These are phyloP conservation scores for Sciurus niger DNA, from an alignment of 2,113 vertebrate genomes.

Conservation along the genomic window DNA sequence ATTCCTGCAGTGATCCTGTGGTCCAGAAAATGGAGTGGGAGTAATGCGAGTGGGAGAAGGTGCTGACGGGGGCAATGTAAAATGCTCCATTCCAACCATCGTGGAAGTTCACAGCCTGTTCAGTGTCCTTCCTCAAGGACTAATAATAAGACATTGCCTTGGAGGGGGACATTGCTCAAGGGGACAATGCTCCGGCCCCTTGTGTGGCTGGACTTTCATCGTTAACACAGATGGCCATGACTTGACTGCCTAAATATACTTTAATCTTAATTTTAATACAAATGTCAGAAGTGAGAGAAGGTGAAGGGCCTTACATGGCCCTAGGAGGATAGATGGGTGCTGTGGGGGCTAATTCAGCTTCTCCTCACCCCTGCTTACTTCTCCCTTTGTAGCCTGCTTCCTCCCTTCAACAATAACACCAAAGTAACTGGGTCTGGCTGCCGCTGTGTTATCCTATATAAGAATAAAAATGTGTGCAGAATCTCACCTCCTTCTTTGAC, in stretches of 20 bases:
- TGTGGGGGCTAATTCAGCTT: background rate
- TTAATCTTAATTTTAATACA: background rate
- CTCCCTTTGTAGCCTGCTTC: background rate
- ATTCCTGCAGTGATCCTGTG: background rate
- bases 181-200: background rate
- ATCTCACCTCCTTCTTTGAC: background rate
- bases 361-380: background rate
- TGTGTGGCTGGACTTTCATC: background rate
- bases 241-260: background rate
- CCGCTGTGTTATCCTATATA: background rate
- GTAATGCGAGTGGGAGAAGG: rapidly evolving
- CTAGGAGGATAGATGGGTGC: background rate
- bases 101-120: background rate
- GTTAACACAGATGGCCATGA: background rate
- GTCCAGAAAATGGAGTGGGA: background rate
- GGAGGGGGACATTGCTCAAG: background rate
- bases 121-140: background rate
- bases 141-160: background rate
- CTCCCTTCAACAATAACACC: too few relatives aligned
- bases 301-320: background rate
- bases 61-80: background rate
- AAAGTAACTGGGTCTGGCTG: rapidly evolving
- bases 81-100: constrained; percentile 42
- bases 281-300: constrained; percentile 35
- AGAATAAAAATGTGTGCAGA: background rate